phyloP scores from a whole-genome alignment of 2,888 invertebrate genomes.

The Monopis laevigella region DNA sequence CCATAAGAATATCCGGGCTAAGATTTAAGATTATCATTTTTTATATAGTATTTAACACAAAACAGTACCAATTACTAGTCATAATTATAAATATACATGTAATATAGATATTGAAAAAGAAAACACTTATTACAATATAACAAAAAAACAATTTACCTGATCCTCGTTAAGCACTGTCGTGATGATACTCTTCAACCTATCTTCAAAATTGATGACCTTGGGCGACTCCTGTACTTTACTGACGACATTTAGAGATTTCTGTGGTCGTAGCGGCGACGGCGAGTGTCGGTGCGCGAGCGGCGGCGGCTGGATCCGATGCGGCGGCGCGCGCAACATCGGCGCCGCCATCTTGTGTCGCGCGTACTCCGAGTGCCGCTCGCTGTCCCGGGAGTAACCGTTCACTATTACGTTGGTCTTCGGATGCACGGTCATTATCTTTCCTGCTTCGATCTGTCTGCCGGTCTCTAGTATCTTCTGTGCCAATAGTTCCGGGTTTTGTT shows the following conservation, averaged over 20 bases:
- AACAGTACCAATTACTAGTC: no score
- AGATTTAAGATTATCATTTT: no score
- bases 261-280: conserved; percentile 42
- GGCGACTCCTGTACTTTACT: conserved; percentile 79
- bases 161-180: conserved; percentile 89
- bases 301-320: conserved; percentile 26
- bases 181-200: conserved; percentile 87
- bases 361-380: conserved; percentile 34
- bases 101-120: background rate
- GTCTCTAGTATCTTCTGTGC: conserved; percentile 92
- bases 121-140: no score
- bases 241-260: conserved; percentile 54
- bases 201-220: conserved; percentile 87
- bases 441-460: conserved; percentile 88
- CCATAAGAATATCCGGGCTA: no score
- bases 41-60: no score
- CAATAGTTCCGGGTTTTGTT: conserved; percentile 89
- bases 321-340: conserved; percentile 32
- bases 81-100: background rate
- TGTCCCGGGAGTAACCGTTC: conserved; percentile 46
- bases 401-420: conserved; percentile 48
- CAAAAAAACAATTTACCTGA: conserved; percentile 61
- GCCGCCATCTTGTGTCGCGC: conserved; percentile 23
- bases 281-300: conserved; percentile 29
- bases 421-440: conserved; percentile 63